These are phyloP conservation scores for Drosophila asahinai DNA, from an alignment of 1,140 invertebrate genomes.

Conservation along the genomic window DNA sequence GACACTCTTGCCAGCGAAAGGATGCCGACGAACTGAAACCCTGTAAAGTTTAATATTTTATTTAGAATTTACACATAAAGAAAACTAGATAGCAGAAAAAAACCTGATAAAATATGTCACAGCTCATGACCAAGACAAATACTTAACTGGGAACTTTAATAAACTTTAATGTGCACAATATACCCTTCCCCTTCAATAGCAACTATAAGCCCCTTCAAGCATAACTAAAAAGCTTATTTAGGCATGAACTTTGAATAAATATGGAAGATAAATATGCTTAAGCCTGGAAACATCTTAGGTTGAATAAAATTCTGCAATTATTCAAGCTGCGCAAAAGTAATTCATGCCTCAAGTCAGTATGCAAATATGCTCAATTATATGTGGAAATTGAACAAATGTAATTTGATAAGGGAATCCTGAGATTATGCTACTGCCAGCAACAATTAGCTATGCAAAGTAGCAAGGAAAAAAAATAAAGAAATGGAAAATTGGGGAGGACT, in stretches of 20 bases:
- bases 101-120: too few relatives aligned
- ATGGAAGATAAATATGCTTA: constrained; percentile 21
- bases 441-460: constrained; percentile 62
- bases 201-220: background rate
- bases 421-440: constrained; percentile 13
- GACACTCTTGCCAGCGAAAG: background rate
- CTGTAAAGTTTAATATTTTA: background rate
- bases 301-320: constrained; percentile 40
- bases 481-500: background rate
- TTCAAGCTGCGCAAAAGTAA: constrained; percentile 7
- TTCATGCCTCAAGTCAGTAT: constrained; percentile 43
- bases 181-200: background rate
- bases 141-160: too few relatives aligned
- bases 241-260: constrained; percentile 34
- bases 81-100: too few relatives aligned
- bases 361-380: constrained; percentile 54
- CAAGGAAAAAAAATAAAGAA: constrained; percentile 1
- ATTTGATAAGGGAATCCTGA: constrained; percentile 14
- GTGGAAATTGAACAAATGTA: constrained; percentile 29
- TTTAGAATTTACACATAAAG: too few relatives aligned
- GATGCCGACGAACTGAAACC: background rate
- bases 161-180: too few relatives aligned
- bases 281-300: constrained; percentile 5
- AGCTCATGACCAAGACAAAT: too few relatives aligned
- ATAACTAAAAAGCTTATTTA: background rate